These are phyloP conservation scores for Danionella cerebrum DNA, from an alignment of 2,113 vertebrate species.

Conservation along the genomic window DNA sequence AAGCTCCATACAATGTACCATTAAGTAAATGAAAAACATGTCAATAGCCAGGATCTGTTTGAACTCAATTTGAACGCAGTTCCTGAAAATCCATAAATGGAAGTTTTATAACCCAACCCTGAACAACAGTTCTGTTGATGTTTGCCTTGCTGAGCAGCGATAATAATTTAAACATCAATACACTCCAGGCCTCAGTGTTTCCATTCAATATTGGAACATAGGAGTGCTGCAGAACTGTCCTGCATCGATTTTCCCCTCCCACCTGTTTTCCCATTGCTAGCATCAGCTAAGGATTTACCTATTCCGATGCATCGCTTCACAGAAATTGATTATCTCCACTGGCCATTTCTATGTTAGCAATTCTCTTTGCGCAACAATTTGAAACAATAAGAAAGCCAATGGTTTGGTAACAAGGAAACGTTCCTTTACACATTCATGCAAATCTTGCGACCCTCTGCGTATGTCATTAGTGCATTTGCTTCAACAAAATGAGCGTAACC, in stretches of 20 bases:
- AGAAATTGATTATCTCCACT: constrained; percentile 52
- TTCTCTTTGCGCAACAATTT: not conserved
- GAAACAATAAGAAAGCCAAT: not conserved
- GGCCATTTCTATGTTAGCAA: constrained; percentile 18
- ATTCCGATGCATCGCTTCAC: constrained; percentile 51
- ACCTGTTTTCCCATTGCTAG: constrained; percentile 45
- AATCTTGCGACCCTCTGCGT: not conserved
- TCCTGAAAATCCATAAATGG: not conserved
- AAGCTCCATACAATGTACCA: no score
- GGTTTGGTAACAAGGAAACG: not conserved
- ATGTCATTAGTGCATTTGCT: not conserved
- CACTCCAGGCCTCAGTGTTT: not conserved
- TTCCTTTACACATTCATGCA: not conserved
- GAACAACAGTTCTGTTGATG: not conserved
- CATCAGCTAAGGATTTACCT: constrained; percentile 52
- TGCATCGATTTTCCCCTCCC: constrained; percentile 10
- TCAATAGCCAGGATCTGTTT: no score
- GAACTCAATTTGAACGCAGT: not conserved
- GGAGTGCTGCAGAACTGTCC: not conserved
- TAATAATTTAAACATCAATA: constrained; percentile 22
- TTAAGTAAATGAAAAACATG: no score
- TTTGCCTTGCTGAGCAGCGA: not conserved
- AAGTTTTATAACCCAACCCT: not conserved
- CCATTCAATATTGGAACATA: not conserved
- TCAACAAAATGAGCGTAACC: no score